phyloP scores from a whole-genome alignment of 2,113 vertebrate species.

The Panthera leo region DNA sequence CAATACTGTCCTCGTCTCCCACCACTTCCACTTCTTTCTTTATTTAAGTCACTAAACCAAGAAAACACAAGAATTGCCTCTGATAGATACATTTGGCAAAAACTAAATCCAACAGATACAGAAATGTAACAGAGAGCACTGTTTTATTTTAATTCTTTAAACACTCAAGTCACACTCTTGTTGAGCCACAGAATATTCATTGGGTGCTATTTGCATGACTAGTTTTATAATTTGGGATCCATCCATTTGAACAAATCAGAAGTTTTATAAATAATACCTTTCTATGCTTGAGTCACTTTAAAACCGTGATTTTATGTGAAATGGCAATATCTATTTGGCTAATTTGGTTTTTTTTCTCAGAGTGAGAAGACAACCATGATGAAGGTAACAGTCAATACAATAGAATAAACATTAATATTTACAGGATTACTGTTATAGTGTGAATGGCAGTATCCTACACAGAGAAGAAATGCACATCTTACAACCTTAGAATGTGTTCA shows the following conservation, averaged over 20 bases:
- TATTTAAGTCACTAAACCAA: not conserved
- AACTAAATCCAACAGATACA: not conserved
- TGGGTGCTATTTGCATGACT: not conserved
- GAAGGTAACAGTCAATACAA: not conserved
- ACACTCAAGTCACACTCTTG: not conserved
- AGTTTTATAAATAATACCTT: not conserved
- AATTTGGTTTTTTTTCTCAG: not conserved
- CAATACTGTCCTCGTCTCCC: not conserved
- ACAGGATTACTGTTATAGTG: not conserved
- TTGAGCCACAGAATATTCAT: not conserved
- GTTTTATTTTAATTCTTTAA: slow-evolving; percentile 6
- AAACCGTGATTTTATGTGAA: not conserved
- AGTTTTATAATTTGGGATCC: not conserved
- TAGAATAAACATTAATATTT: not conserved
- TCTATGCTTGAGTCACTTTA: not conserved
- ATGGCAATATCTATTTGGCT: not conserved
- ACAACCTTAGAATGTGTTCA: not conserved
- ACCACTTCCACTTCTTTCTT: not conserved
- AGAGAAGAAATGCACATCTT: not conserved
- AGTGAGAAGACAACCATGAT: not conserved
- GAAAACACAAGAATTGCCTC: not conserved
- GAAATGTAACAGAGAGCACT: not conserved
- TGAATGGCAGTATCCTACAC: not conserved
- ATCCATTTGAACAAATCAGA: not conserved
- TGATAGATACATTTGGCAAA: not conserved